Percentiles rank a stretch among this genome's conserved stretches.
Evolutionary conservation across 2,113 vertebrate genomes (phyloP).

Genomic region (Gallinago paraguaiae): DNA sequence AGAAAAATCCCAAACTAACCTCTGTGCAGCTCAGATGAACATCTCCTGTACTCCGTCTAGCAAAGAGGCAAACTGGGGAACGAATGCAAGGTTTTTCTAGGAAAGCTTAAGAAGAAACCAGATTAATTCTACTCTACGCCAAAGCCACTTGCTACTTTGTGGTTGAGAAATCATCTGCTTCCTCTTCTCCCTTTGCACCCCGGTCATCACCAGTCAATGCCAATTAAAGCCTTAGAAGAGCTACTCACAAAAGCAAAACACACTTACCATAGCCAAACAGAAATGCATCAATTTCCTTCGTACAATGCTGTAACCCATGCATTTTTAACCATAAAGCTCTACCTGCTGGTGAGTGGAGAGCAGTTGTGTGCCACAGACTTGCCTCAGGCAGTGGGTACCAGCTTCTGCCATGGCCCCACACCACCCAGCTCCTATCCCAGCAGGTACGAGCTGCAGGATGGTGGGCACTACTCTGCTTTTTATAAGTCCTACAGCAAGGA

Average conservation of each 20-base stretch:
- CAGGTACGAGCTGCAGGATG: not conserved
- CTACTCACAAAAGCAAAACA: not conserved
- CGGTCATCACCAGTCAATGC: not conserved
- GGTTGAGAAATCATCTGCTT: not conserved
- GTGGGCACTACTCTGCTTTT: not conserved
- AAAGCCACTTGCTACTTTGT: not conserved
- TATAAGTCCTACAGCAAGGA: not conserved
- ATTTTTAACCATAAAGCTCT: not conserved
- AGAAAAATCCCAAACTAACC: not conserved
- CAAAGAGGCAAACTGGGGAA: not conserved
- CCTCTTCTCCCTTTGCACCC: not conserved
- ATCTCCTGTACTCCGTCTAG: not conserved
- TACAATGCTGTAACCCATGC: not conserved
- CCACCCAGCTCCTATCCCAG: not conserved
- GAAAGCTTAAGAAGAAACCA: not conserved
- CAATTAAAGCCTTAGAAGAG: not conserved
- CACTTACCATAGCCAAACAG: not conserved
- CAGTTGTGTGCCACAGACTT: not conserved
- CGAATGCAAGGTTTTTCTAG: not conserved
- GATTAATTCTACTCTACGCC: not conserved
- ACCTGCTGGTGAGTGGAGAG: not conserved
- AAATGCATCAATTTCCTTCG: not conserved
- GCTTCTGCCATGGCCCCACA: rapidly evolving
- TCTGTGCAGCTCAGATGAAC: not conserved
- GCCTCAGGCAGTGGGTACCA: not conserved